Evolutionary conservation across 92 coral and sea anemone genomes (phyloP).

Genomic region (Scolanthus callimorphus): DNA sequence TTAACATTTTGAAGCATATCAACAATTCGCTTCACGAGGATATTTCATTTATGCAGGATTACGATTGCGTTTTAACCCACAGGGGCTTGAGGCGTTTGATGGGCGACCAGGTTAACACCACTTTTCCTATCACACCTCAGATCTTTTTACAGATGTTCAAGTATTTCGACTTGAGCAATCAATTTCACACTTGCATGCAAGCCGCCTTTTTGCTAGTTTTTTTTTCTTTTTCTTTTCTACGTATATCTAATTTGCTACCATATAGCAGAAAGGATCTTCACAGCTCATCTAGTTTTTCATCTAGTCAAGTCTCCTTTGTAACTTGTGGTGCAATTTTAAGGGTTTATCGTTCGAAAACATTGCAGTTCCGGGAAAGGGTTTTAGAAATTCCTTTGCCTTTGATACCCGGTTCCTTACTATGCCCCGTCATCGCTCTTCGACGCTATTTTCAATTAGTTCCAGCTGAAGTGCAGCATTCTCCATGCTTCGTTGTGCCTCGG

Average conservation of each 20-base stretch:
- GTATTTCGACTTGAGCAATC: conserved; percentile 16
- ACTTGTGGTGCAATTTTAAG: conserved; percentile 22
- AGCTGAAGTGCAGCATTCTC: conserved; percentile 3
- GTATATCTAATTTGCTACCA: conserved; percentile 37
- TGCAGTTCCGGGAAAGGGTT: conserved; percentile 32
- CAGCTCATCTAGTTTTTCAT: conserved; percentile 6
- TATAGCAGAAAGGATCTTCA: conserved; percentile 16
- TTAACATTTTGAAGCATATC: conserved; percentile 43
- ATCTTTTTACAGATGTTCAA: conserved; percentile 26
- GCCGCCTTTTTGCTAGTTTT: conserved; percentile 38
- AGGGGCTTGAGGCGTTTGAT: conserved; percentile 26
- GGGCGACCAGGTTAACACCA: conserved; percentile 18
- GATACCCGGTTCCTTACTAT: conserved; percentile 34
- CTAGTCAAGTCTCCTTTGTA: conserved; percentile 17
- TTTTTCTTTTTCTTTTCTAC: conserved; percentile 19
- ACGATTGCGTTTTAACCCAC: conserved; percentile 28
- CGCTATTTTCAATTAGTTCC: conserved; percentile 23
- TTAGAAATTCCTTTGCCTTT: conserved; percentile 48
- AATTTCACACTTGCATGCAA: conserved; percentile 36
- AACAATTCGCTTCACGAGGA: conserved; percentile 14
- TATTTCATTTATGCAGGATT: conserved; percentile 33
- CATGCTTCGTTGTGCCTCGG: conserved; percentile 3
- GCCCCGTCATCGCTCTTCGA: conserved; percentile 41
- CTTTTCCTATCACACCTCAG: conserved; percentile 39
- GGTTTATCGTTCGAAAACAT: conserved; percentile 24